phyloP scores from a whole-genome alignment of 2,113 vertebrate genomes.

The Xiphias gladius region DNA sequence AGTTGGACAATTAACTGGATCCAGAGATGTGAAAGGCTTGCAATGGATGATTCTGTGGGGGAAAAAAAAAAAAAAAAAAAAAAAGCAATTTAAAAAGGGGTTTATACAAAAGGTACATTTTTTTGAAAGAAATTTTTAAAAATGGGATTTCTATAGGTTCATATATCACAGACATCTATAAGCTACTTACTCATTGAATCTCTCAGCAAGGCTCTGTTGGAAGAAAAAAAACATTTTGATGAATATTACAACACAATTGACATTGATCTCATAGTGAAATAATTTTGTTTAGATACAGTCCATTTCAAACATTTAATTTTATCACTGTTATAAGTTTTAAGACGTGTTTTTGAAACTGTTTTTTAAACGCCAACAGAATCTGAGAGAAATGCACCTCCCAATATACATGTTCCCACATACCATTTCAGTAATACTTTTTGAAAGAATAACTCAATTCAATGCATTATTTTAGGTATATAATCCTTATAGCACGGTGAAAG shows the following conservation, averaged over 20 bases:
- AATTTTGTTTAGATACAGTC: neutral
- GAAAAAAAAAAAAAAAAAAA: neutral
- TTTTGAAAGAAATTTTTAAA: neutral
- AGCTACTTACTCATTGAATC: conserved; percentile 79
- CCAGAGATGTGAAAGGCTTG: conserved; percentile 57
- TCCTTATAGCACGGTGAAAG: too few species aligned
- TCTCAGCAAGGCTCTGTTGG: conserved; percentile 78
- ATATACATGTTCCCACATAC: too few species aligned
- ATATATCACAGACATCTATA: neutral
- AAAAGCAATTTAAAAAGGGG: too few species aligned
- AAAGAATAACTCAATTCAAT: too few species aligned
- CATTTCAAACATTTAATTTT: too few species aligned
- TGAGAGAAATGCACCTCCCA: too few species aligned
- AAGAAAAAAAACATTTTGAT: conserved; percentile 2
- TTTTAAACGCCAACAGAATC: too few species aligned
- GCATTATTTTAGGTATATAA: too few species aligned
- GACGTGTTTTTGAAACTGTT: neutral
- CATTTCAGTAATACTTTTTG: neutral
- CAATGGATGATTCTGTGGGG: conserved; percentile 52
- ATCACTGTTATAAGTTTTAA: too few species aligned
- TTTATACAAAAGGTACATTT: neutral
- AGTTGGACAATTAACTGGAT: conserved; percentile 69
- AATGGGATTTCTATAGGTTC: neutral
- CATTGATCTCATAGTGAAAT: neutral
- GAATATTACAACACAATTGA: neutral